phyloP scores from a whole-genome alignment of 2,888 invertebrate genomes.

The Parnassius mnemosyne region DNA sequence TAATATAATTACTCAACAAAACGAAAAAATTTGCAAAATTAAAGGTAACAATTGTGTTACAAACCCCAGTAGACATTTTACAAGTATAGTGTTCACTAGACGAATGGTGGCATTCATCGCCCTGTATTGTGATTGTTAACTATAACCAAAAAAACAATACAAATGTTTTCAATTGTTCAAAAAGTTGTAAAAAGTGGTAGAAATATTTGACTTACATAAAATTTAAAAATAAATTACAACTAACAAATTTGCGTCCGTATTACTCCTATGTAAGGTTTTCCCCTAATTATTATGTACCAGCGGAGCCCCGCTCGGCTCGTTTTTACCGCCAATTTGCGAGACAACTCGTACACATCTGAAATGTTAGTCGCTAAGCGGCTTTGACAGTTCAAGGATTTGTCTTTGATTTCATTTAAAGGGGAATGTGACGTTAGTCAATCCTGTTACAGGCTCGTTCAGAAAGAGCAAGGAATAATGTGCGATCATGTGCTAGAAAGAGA shows the following conservation, averaged over 20 bases:
- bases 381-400: constrained; percentile 37
- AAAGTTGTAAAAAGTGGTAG: too few species aligned
- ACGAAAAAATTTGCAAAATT: too few species aligned
- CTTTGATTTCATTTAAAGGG: constrained; percentile 36
- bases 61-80: too few species aligned
- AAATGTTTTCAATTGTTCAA: too few species aligned
- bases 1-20: too few species aligned
- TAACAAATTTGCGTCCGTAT: constrained; percentile 29
- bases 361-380: constrained; percentile 36
- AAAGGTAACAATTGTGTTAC: too few species aligned
- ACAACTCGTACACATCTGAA: constrained; percentile 33
- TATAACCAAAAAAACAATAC: too few species aligned
- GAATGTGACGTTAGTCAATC: constrained; percentile 24
- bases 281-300: constrained; percentile 40
- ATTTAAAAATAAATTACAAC: not conserved
- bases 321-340: constrained; percentile 39
- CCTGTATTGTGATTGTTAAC: too few species aligned
- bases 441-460: constrained; percentile 24
- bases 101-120: too few species aligned
- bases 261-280: constrained; percentile 22
- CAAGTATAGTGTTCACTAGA: too few species aligned
- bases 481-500: constrained; percentile 14
- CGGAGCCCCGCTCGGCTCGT: constrained; percentile 29
- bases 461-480: constrained; percentile 8
- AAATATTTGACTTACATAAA: too few species aligned